Percentiles rank a stretch among this genome's conserved stretches.
phyloP scores from a whole-genome alignment of 2,797 vertebrate genomes.

The Antrozous pallidus region DNA sequence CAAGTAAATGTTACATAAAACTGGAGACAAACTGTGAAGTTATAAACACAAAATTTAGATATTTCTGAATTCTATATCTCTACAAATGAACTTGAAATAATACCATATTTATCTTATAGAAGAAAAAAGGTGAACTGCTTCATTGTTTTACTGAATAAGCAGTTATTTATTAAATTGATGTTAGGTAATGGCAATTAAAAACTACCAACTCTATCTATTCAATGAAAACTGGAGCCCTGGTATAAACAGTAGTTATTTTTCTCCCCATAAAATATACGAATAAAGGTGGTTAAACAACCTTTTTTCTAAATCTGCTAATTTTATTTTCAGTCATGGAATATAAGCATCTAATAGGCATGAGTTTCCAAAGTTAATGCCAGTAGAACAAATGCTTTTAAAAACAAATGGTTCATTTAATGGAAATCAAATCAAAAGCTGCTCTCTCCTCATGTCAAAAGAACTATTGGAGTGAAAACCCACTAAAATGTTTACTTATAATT shows the following conservation, averaged over 20 bases:
- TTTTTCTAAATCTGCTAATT: background rate
- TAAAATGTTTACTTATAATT: background rate
- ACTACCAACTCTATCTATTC: background rate
- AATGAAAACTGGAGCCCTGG: background rate
- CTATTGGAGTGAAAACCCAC: background rate
- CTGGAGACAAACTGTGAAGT: background rate
- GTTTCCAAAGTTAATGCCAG: background rate
- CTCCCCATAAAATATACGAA: background rate
- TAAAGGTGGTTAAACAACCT: background rate
- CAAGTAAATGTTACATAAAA: background rate
- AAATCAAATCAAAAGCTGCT: background rate
- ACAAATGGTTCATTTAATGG: slow-evolving; percentile 47
- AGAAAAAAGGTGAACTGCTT: background rate
- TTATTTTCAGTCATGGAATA: slow-evolving; percentile 48
- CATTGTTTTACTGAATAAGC: background rate
- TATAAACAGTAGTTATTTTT: background rate
- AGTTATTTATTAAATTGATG: background rate
- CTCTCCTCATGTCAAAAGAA: background rate
- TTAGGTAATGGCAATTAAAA: background rate
- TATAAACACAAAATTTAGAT: background rate
- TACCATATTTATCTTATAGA: background rate
- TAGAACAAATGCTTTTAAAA: slow-evolving; percentile 64
- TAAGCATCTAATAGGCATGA: background rate
- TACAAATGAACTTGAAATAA: slow-evolving; percentile 4
- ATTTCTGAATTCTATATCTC: background rate